phyloP scores from a whole-genome alignment of 2,113 vertebrate genomes.

The Hemichromis elongatus region DNA sequence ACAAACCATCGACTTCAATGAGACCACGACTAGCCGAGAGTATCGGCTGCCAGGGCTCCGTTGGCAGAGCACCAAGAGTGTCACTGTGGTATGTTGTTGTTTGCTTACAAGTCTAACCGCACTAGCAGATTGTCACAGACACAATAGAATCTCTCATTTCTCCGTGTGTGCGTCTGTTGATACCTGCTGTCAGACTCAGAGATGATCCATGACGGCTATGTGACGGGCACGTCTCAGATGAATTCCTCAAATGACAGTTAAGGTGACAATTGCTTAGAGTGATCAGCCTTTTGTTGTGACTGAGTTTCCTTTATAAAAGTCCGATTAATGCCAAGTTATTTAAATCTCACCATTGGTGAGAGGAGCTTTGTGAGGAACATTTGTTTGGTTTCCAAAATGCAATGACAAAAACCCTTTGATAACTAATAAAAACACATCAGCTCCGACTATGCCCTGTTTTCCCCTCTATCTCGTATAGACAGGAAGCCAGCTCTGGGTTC shows the following conservation, averaged over 20 bases:
- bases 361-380: neutral
- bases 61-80: slow-evolving; percentile 47
- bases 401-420: slow-evolving; percentile 27
- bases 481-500: slow-evolving; percentile 36
- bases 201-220: slow-evolving; percentile 7
- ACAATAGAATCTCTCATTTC: slow-evolving; percentile 53
- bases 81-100: slow-evolving; percentile 62
- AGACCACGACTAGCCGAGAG: neutral
- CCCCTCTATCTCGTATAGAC: slow-evolving; percentile 30
- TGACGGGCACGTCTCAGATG: slow-evolving; percentile 46
- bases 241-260: slow-evolving; percentile 31
- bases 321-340: neutral
- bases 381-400: neutral
- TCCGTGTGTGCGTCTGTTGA: slow-evolving; percentile 31
- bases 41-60: slow-evolving; percentile 9
- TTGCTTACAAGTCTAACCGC: slow-evolving; percentile 50
- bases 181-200: slow-evolving; percentile 18
- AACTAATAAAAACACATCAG: slow-evolving; percentile 22
- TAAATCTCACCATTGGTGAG: neutral
- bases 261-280: neutral
- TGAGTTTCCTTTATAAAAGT: neutral
- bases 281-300: neutral
- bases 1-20: slow-evolving; percentile 17
- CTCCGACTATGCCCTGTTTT: neutral
- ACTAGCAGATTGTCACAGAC: slow-evolving; percentile 45